A percentile compares a stretch with the other conserved stretches of the same genome.
Evolutionary conservation across 2,888 invertebrate species (phyloP).

Genomic region (Euphydryas editha): DNA sequence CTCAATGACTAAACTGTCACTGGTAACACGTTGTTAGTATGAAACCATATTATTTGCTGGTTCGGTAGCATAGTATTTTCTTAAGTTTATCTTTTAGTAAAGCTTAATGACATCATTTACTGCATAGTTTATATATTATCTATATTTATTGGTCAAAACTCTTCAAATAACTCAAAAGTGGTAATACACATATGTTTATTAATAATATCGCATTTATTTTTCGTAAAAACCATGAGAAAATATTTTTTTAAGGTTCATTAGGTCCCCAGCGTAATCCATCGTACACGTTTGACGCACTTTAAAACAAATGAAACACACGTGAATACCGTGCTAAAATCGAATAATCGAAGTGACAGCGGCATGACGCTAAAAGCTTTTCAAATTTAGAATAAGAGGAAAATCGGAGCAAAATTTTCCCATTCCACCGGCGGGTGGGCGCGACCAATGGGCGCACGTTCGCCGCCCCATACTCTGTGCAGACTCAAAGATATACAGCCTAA

Average conservation of each 20-base stretch:
- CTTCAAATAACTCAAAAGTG: no score
- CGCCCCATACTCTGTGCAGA: conserved; percentile 53
- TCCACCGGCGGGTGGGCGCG: conserved; percentile 76
- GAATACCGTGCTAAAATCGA: conserved; percentile 35
- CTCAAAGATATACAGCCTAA: conserved; percentile 43
- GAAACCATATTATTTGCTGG: no score
- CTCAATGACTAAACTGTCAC: not conserved
- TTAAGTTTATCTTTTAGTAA: no score
- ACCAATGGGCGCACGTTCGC: conserved; percentile 69
- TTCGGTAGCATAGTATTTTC: no score
- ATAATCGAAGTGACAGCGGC: conserved; percentile 55
- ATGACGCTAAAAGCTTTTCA: conserved; percentile 80
- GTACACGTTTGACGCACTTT: conserved; percentile 56
- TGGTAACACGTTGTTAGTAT: not conserved
- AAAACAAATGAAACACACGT: conserved; percentile 54
- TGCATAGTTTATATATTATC: no score
- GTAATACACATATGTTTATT: not conserved
- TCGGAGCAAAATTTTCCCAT: conserved; percentile 67
- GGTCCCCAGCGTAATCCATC: conserved; percentile 65
- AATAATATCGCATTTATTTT: not conserved
- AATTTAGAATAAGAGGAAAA: conserved; percentile 66
- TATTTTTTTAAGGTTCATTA: conserved; percentile 27
- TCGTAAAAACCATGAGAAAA: not conserved
- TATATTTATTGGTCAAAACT: no score
- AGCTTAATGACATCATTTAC: no score